phyloP scores from a whole-genome alignment of 1,140 invertebrate genomes.

The Chironomus tepperi region DNA sequence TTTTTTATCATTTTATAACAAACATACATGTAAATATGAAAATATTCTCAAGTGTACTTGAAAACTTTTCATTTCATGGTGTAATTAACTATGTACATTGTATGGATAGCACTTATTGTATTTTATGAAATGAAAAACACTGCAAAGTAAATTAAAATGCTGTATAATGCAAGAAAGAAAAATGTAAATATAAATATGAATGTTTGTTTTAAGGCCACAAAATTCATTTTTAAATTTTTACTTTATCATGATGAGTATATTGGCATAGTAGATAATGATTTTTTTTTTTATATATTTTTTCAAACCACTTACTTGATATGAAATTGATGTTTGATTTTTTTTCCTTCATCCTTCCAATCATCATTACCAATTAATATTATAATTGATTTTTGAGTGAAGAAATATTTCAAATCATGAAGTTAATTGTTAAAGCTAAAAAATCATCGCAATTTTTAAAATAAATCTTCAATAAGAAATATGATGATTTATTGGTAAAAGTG shows the following conservation, averaged over 20 bases:
- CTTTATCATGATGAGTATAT: neutral
- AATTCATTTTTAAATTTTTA: neutral
- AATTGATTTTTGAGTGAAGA: too few species aligned
- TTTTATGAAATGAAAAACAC: neutral
- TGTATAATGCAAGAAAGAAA: neutral
- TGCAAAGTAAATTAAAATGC: neutral
- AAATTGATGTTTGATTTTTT: too few species aligned
- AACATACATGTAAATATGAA: neutral
- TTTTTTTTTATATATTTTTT: neutral
- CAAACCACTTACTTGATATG: neutral
- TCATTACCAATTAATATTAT: too few species aligned
- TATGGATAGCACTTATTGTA: conserved; percentile 4
- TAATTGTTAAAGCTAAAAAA: too few species aligned
- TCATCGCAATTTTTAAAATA: too few species aligned
- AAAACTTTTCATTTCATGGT: neutral
- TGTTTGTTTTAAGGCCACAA: conserved; percentile 1
- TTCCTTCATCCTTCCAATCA: too few species aligned
- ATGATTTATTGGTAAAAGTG: too few species aligned
- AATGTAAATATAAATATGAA: neutral
- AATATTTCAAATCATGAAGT: too few species aligned
- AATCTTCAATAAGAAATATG: too few species aligned
- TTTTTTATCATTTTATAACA: neutral
- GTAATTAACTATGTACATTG: conserved; percentile 2
- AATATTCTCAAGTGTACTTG: neutral
- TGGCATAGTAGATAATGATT: neutral